Evolutionary conservation across 2,113 vertebrate species (phyloP).

Genomic region (Mobula hypostoma): DNA sequence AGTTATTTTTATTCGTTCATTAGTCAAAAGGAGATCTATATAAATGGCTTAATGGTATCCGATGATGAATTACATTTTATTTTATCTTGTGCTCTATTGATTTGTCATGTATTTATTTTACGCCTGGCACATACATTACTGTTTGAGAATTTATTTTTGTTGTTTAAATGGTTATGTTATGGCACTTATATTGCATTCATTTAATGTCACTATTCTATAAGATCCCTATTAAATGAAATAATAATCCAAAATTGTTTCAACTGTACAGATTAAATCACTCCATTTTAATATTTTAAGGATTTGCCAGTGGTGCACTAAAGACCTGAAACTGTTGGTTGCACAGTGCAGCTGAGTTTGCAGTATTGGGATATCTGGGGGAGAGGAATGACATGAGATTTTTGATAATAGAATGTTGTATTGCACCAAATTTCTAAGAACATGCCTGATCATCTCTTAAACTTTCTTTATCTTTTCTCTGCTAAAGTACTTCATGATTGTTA

Average conservation of each 20-base stretch:
- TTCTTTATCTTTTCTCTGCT: background rate
- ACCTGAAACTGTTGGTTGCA: background rate
- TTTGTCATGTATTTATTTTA: slow-evolving; percentile 19
- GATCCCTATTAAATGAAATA: background rate
- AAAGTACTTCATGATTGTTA: background rate
- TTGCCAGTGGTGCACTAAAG: background rate
- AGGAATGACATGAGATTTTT: background rate
- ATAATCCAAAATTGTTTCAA: slow-evolving; percentile 18
- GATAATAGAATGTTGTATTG: background rate
- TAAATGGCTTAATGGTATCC: background rate
- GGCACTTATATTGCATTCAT: background rate
- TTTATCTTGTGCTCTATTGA: background rate
- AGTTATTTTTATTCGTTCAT: background rate
- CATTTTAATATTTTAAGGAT: background rate
- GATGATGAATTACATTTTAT: background rate
- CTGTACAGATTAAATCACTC: background rate
- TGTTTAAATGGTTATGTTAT: background rate
- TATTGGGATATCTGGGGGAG: background rate
- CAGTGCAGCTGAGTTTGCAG: background rate
- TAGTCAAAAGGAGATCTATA: background rate
- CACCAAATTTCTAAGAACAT: background rate
- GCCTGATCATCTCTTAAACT: background rate
- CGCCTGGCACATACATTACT: background rate
- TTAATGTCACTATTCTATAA: background rate
- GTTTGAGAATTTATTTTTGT: slow-evolving; percentile 34